Conservation (phyloP, 2,797 vertebrate species). For the Macropodus opercularis region DNA sequence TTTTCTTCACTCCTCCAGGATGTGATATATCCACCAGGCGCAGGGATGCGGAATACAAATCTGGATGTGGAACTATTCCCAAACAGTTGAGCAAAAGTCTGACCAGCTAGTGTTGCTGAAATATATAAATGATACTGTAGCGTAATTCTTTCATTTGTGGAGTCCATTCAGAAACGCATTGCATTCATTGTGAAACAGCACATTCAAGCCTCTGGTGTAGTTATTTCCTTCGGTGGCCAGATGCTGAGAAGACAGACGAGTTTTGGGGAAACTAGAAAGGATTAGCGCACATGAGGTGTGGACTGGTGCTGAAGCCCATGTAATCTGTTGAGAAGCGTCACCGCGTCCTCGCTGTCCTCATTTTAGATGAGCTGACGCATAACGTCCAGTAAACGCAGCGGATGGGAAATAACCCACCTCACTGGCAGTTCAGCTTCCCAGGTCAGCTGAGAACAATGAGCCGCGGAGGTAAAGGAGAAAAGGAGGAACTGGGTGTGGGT, state of each 20-base stretch:
- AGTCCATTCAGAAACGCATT: background rate
- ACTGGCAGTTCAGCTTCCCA: conserved; percentile 46
- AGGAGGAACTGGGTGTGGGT: conserved; percentile 27
- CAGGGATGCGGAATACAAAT: conserved; percentile 1
- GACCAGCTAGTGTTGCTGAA: background rate
- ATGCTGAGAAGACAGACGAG: background rate
- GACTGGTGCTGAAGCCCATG: conserved; percentile 34
- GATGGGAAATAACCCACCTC: conserved; percentile 74
- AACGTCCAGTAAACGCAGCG: background rate
- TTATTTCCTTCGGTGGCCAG: conserved; percentile 1
- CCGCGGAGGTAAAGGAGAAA: conserved; percentile 23
- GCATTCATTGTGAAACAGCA: too few species aligned
- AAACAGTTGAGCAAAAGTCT: conserved; percentile 1
- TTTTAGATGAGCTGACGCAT: background rate
- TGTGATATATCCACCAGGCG: conserved; percentile 12
- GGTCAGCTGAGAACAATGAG: conserved; percentile 72
- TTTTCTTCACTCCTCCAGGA: conserved; percentile 5
- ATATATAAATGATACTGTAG: background rate
- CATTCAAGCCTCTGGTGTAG: too few species aligned
- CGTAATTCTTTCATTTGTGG: background rate
- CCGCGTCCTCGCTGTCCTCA: background rate
- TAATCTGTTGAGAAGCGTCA: conserved; percentile 14
- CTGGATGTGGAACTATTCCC: background rate
- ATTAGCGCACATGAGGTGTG: conserved; percentile 20
- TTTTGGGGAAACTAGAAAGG: conserved; percentile 1